These are phyloP conservation scores for Shargacucullia verbasci DNA, from an alignment of 2,888 invertebrate genomes.

Conservation along the genomic window DNA sequence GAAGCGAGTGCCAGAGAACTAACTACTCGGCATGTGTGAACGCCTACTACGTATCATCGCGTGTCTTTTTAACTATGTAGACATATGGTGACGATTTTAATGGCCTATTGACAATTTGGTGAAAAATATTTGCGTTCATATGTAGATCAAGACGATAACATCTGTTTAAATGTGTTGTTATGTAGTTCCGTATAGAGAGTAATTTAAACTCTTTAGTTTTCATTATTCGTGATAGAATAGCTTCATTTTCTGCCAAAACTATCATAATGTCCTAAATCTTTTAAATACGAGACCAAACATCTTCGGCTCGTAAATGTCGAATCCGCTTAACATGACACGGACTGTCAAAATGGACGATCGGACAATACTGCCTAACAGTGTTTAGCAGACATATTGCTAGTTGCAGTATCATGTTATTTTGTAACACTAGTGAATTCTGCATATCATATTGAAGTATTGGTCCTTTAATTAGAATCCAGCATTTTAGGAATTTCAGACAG, in stretches of 20 bases:
- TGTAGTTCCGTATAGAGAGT: conserved; percentile 9
- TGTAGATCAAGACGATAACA: conserved; percentile 22
- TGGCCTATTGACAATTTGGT: conserved; percentile 19
- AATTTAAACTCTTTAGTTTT: neutral
- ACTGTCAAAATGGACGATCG: conserved; percentile 12
- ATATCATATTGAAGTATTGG: neutral
- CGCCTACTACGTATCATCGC: conserved; percentile 37
- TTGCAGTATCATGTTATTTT: conserved; percentile 5
- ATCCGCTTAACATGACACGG: too few relatives aligned
- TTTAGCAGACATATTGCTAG: conserved; percentile 9
- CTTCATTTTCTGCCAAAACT: too few relatives aligned
- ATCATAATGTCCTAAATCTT: too few relatives aligned
- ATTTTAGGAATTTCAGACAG: too few relatives aligned
- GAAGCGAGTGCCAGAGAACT: conserved; percentile 52
- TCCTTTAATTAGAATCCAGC: neutral
- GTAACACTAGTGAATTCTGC: neutral
- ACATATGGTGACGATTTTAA: conserved; percentile 11
- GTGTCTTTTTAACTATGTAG: conserved; percentile 4
- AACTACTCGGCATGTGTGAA: conserved; percentile 48
- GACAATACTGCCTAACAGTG: conserved; percentile 14
- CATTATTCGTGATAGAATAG: too few relatives aligned
- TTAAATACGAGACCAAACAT: conserved; percentile 6
- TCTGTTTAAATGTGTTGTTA: conserved; percentile 37
- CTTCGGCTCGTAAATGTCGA: too few relatives aligned
- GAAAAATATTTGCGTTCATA: conserved; percentile 32